Conservation (phyloP, 2,113 vertebrate genomes). For the human (Homo sapiens) region DNA sequence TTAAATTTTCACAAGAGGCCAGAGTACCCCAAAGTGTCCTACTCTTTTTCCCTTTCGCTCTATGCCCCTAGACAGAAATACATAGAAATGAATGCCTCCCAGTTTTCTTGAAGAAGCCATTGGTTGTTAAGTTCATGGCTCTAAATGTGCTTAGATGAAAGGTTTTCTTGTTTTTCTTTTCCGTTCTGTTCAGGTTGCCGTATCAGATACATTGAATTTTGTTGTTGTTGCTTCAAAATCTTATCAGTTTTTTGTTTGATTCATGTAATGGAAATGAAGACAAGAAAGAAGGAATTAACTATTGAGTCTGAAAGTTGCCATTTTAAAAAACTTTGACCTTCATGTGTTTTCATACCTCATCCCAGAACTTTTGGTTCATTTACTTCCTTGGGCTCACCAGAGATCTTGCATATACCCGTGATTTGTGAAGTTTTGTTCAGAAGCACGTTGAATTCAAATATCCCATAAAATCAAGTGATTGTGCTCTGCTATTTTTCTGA, state of each 20-base stretch:
- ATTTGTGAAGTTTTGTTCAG: not conserved
- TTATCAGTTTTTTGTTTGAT: not conserved
- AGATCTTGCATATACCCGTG: fast-evolving
- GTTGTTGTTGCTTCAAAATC: not conserved
- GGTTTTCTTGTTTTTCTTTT: not conserved
- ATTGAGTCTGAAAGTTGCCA: not conserved
- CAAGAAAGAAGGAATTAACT: not conserved
- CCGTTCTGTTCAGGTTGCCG: not conserved
- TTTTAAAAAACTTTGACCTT: not conserved
- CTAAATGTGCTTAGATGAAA: not conserved
- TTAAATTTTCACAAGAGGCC: constrained; percentile 64
- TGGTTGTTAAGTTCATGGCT: not conserved
- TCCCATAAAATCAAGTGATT: not conserved
- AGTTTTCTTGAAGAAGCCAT: not conserved
- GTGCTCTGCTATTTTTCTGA: not conserved
- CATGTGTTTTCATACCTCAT: not conserved
- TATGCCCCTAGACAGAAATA: not conserved
- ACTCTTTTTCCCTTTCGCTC: not conserved
- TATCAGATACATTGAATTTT: not conserved
- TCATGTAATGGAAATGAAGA: not conserved
- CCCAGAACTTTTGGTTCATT: not conserved
- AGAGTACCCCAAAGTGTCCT: not conserved
- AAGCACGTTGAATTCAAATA: not conserved
- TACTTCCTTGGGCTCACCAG: not conserved
- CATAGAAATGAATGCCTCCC: not conserved